phyloP scores from a whole-genome alignment of 2,113 vertebrate species.

The Pogona vitticeps region DNA sequence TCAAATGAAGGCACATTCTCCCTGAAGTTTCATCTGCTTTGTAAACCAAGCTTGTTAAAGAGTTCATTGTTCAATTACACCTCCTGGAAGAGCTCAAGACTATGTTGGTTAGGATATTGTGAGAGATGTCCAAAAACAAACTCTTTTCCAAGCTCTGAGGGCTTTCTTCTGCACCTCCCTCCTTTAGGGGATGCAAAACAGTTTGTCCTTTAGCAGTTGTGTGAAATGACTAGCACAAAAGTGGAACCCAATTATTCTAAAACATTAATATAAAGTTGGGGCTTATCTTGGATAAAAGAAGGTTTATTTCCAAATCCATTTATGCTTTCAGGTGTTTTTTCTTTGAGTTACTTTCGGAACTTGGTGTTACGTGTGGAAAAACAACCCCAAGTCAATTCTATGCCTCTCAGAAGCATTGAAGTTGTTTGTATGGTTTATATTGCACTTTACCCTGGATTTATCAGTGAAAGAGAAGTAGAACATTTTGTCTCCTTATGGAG shows the following conservation, averaged over 20 bases:
- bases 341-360: background rate
- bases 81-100: too few species aligned
- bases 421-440: background rate
- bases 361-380: background rate
- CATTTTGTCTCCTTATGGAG: background rate
- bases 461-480: background rate
- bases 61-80: too few species aligned
- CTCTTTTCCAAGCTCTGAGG: too few species aligned
- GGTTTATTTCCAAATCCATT: background rate
- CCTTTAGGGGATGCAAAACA: too few species aligned
- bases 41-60: too few species aligned
- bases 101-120: too few species aligned
- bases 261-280: background rate
- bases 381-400: background rate
- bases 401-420: background rate
- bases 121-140: too few species aligned
- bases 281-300: background rate
- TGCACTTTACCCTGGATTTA: background rate
- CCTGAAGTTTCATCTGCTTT: too few species aligned
- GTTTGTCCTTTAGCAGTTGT: too few species aligned
- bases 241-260: background rate
- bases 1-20: too few species aligned
- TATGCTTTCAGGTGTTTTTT: background rate
- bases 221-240: too few species aligned
- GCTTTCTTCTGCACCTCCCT: too few species aligned